These are phyloP conservation scores for Dendrocincla fuliginosa DNA, from an alignment of 2,797 vertebrate genomes.

Conservation along the genomic window DNA sequence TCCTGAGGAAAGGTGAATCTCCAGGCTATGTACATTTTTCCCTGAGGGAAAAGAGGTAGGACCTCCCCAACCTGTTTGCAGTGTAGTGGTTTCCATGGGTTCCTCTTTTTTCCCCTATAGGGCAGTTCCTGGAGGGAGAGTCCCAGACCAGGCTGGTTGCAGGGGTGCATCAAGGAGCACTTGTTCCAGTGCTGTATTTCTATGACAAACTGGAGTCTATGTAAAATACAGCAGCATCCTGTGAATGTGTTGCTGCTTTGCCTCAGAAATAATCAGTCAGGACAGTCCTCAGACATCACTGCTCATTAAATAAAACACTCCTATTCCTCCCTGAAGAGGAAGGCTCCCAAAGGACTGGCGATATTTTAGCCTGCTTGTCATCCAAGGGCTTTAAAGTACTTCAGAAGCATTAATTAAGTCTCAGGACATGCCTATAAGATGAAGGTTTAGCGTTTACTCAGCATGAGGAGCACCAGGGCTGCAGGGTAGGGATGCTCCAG, in stretches of 20 bases:
- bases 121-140: background rate
- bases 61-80: rapidly evolving
- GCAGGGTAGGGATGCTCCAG: background rate
- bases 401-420: background rate
- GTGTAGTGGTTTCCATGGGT: rapidly evolving
- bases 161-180: background rate
- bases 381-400: background rate
- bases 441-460: background rate
- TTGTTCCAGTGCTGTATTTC: background rate
- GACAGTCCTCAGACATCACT: background rate
- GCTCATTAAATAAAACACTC: background rate
- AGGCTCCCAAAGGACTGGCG: background rate
- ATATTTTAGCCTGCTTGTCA: background rate
- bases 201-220: rapidly evolving
- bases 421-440: background rate
- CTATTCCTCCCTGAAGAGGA: background rate
- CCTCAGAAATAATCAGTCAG: background rate
- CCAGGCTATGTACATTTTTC: background rate
- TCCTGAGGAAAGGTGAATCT: background rate
- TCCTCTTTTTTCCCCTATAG: too few relatives aligned
- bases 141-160: background rate
- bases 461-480: background rate
- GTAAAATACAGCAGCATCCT: background rate
- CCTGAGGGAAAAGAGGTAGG: background rate
- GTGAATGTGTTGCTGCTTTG: background rate